These are phyloP conservation scores for Parotocinclus haroldoi DNA, from an alignment of 2,797 vertebrate species.

Conservation along the genomic window DNA sequence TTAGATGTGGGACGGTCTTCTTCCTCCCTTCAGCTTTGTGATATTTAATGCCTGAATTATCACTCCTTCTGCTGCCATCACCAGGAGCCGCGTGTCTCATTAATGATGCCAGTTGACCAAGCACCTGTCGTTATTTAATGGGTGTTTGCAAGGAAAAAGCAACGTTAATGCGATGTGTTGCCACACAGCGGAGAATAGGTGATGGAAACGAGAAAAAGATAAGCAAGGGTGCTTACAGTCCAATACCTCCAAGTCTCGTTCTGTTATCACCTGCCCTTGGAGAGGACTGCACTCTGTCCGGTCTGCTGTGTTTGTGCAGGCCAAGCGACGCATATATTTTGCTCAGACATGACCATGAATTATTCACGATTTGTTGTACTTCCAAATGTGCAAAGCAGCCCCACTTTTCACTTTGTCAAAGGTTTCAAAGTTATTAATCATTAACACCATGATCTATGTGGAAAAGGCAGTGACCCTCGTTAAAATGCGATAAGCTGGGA, in stretches of 20 bases:
- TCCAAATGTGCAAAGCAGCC: conserved; percentile 58
- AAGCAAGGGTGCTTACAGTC: conserved; percentile 19
- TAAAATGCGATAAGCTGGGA: no score
- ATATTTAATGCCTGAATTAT: conserved; percentile 76
- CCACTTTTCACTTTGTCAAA: conserved; percentile 44
- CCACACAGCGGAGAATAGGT: conserved; percentile 52
- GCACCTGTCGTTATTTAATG: conserved; percentile 82
- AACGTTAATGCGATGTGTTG: conserved; percentile 76
- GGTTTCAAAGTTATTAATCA: conserved; percentile 12
- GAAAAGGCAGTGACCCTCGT: background rate
- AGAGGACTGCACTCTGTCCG: conserved; percentile 65
- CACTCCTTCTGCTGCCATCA: conserved; percentile 59
- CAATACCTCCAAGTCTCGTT: conserved; percentile 64
- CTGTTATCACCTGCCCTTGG: conserved; percentile 70
- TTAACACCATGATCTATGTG: background rate
- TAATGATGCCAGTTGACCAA: conserved; percentile 75
- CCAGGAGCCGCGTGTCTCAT: conserved; percentile 85
- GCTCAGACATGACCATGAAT: conserved; percentile 70
- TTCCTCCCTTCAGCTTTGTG: conserved; percentile 55
- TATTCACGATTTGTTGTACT: conserved; percentile 73
- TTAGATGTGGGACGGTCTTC: conserved; percentile 40
- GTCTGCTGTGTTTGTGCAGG: conserved; percentile 60
- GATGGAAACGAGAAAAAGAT: conserved; percentile 35
- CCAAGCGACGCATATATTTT: conserved; percentile 65
- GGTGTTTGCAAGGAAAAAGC: conserved; percentile 69